Percentiles rank a stretch among this genome's conserved stretches.
phyloP scores from a whole-genome alignment of 2,888 invertebrate genomes.

The Prenolepis imparis region DNA sequence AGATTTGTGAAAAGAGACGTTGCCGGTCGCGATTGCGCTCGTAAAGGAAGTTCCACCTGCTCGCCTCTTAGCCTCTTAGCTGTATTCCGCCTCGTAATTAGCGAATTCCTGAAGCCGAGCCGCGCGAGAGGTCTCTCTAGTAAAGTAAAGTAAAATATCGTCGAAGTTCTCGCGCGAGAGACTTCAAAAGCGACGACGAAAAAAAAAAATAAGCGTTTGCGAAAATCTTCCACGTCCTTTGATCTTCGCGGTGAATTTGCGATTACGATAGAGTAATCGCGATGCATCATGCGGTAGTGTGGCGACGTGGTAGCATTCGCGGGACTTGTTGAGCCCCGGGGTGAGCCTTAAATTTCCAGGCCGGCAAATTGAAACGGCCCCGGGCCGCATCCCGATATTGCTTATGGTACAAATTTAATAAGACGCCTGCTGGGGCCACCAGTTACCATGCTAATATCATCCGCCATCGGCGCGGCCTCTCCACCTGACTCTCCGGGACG shows the following conservation, averaged over 20 bases:
- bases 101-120: background rate
- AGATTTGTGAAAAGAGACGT: constrained; percentile 38
- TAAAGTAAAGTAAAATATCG: background rate
- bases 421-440: constrained; percentile 82
- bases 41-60: constrained; percentile 18
- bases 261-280: constrained; percentile 44
- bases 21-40: background rate
- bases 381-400: constrained; percentile 77
- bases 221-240: background rate
- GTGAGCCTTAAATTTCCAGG: constrained; percentile 75
- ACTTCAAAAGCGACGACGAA: background rate
- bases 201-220: background rate
- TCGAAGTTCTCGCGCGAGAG: background rate
- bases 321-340: constrained; percentile 45
- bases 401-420: constrained; percentile 83
- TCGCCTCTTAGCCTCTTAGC: background rate
- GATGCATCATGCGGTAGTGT: constrained; percentile 15
- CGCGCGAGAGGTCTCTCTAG: background rate
- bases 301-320: constrained; percentile 64
- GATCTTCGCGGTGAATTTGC: constrained; percentile 18
- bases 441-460: constrained; percentile 84
- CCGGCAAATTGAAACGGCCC: constrained; percentile 81
- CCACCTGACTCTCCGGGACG: constrained; percentile 79
- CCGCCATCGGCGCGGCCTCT: constrained; percentile 76
- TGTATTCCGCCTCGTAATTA: constrained; percentile 8